Evolutionary conservation across 2,797 vertebrate species (phyloP).

Genomic region (Apogon talboti): DNA sequence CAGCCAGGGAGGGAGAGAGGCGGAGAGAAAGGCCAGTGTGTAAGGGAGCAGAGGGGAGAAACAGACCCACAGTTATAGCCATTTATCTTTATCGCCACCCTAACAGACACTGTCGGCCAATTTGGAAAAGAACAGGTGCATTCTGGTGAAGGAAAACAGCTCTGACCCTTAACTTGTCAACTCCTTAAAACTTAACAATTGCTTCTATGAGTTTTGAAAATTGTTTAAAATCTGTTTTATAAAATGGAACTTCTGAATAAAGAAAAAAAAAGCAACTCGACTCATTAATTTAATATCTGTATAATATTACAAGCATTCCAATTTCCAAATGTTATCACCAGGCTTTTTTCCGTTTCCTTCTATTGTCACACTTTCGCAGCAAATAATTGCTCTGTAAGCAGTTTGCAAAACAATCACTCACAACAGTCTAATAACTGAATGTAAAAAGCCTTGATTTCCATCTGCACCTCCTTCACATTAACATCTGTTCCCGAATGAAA

Average conservation of each 20-base stretch:
- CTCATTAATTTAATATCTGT: too few species aligned
- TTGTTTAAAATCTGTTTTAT: neutral
- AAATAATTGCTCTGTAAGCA: constrained; percentile 66
- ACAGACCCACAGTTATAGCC: constrained; percentile 86
- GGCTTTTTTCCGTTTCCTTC: constrained; percentile 10
- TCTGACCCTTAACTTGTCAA: constrained; percentile 40
- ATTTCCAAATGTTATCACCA: constrained; percentile 1
- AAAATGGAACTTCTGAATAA: neutral
- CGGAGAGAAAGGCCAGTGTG: constrained; percentile 62
- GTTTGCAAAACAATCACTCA: constrained; percentile 70
- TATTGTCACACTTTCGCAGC: constrained; percentile 41
- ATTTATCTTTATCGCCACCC: constrained; percentile 91
- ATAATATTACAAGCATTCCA: neutral
- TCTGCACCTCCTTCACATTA: constrained; percentile 73
- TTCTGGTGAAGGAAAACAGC: constrained; percentile 59
- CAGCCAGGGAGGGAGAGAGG: constrained; percentile 77
- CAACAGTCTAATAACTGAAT: constrained; percentile 66
- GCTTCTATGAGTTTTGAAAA: neutral
- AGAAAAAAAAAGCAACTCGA: neutral
- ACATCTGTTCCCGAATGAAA: constrained; percentile 81
- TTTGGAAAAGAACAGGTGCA: constrained; percentile 79
- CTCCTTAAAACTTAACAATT: constrained; percentile 20
- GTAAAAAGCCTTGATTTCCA: constrained; percentile 69
- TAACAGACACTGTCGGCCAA: constrained; percentile 76
- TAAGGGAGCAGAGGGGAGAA: constrained; percentile 68